Evolutionary conservation across 2,888 invertebrate species (phyloP), one percentile per base, ranked within the genome.

Genomic region (Pristionchus arcanus): DNA sequence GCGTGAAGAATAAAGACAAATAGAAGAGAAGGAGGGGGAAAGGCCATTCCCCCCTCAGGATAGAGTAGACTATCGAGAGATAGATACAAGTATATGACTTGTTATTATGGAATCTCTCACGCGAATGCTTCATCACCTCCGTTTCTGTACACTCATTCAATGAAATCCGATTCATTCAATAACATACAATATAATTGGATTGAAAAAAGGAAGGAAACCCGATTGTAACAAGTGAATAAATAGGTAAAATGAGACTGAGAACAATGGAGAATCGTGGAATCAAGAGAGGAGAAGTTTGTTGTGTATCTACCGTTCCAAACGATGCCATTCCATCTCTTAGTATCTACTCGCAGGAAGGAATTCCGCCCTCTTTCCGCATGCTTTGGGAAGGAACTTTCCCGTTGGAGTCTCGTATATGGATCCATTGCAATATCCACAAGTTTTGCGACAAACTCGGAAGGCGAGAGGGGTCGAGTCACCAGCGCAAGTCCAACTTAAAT

Each of bases 371-470:
- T 68, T 68, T 49, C 68, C 87, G 37, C 87, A 87, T 87, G 87
- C 19, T 21, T 87, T 87, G 49, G 87, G 87, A 42, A n/a, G 31
- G 71, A 87, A 31, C 37, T 71, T 68, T 68, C 87, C 87, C 15
- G 37, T 49, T 11, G 71, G 49, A 5, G 68, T 53, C 21, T 55
- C n/a, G 90, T 94, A 94, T 74, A 94, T 91, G 85, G 93, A 92
- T n/a, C 91, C 53, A 28, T 92, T 91, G 83, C 94, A 94, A 91
- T 92, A 94, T 66, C 93, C 93, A 91, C 94, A 94, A 25, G 93
- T 94, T 90, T 93, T 93, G 55, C 94, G 90, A 87, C 94, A 94
- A 71, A 94, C 92, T 90, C 94, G 91, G 91, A 94, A 94, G 11
- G 94, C 94, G 71, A 94, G 88, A 81, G 92, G 92, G 49, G 94